Base-by-base conservation (phyloP, 2,113 vertebrate genomes). In the Ageneiosus marmoratus region DNA sequence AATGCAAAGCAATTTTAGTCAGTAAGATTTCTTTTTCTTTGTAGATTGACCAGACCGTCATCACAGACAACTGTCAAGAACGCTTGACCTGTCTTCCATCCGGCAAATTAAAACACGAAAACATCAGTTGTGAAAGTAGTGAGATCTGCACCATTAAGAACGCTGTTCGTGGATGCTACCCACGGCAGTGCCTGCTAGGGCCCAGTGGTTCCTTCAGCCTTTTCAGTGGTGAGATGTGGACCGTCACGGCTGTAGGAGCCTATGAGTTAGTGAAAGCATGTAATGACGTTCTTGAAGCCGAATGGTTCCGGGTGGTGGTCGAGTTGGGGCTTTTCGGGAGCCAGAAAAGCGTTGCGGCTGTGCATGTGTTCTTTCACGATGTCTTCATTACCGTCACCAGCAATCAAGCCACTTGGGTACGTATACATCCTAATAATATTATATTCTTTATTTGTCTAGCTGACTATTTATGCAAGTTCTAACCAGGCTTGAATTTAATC, bases 301-400 rank as follows among this genome's bases (percentile, higher is more conserved):
- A 84, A 20, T 93, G 91, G 92, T 93, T 92, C 89, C 88, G 89
- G 2, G 88, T 92, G 80, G 90, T 93, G 69, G 90, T 76, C 60
- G 84, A 87, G 6, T 27, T 93, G 24, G 78, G 86, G 11, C 70
- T 1, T 22, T 50, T 79, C 10, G 77, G 70, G 2, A 53, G 79
- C 0, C 83, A 86, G 15, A 34, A 46, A 1, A 78, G 56, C 27
- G 48, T 88, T 32, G 2, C 65, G 0, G 46, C 86, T 5, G 46
- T 91, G n/a, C 85, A 89, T 16, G 53, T 89, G 55, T 92, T 85
- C 83, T 90, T 93, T 70, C 84, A 84, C 22, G 81, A 86, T 1
- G 5, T 88, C 74, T 16, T 85, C 55, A 80, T 93, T 51, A 77
- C 85, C 2, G 44, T 93, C 10, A 84, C 86, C 13, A 24, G 46